These are phyloP conservation scores for Drosophila peninsularis DNA, from an alignment of 2,888 invertebrate species.

Conservation along the genomic window DNA sequence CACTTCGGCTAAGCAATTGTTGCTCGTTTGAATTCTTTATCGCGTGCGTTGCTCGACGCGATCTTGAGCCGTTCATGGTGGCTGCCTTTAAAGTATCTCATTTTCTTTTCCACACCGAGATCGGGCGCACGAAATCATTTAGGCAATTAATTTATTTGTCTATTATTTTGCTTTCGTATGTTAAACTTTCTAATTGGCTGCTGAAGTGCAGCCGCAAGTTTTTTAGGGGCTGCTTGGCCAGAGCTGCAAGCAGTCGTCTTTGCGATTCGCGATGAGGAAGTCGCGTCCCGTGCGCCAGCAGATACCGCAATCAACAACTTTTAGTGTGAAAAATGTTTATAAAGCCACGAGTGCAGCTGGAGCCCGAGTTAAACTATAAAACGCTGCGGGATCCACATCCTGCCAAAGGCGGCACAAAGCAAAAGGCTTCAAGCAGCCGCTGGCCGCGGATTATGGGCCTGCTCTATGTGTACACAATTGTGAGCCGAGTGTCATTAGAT, in stretches of 20 bases:
- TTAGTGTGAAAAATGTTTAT: conserved; percentile 68
- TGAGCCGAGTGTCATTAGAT: conserved; percentile 55
- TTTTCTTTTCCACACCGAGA: conserved; percentile 51
- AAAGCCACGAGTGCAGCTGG: conserved; percentile 42
- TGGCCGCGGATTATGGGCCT: conserved; percentile 76
- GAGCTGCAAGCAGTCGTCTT: conserved; percentile 68
- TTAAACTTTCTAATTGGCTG: conserved; percentile 75
- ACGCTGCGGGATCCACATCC: conserved; percentile 54
- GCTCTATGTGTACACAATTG: conserved; percentile 77
- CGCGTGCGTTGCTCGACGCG: conserved; percentile 22
- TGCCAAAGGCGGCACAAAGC: conserved; percentile 37
- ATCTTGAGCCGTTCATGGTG: conserved; percentile 69
- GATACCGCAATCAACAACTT: conserved; percentile 33
- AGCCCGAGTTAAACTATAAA: conserved; percentile 46
- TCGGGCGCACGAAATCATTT: conserved; percentile 68
- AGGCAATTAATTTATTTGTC: conserved; percentile 72
- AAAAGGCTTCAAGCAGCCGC: conserved; percentile 38
- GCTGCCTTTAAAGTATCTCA: conserved; percentile 68
- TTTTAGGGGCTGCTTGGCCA: conserved; percentile 70
- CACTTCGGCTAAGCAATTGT: conserved; percentile 10
- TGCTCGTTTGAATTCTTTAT: conserved; percentile 27
- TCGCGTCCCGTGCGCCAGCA: conserved; percentile 69
- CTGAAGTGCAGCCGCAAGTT: conserved; percentile 51
- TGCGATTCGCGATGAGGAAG: conserved; percentile 83
- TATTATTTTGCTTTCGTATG: conserved; percentile 61